Base-by-base conservation (phyloP, 1,140 invertebrate species). In the Heliothis subflexa region DNA sequence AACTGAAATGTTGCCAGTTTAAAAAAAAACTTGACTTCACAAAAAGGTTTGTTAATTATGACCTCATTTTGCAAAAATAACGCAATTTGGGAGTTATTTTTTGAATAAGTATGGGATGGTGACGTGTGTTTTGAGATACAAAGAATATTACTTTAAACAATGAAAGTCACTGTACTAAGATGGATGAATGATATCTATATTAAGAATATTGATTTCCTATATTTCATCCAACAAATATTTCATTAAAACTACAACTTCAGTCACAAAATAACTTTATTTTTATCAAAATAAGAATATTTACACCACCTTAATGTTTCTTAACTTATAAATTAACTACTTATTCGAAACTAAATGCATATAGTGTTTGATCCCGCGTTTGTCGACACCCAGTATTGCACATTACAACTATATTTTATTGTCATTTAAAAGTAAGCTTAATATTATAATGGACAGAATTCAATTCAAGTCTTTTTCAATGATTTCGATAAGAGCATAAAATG, bases 291-390 rank as follows among this genome's bases (percentile, higher is more conserved):
- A 82, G 81, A 68, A 78, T 93, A 91, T 92, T 91, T 91, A 92
- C 88, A 91, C 85, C 81, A 80, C 68, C 84, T 82, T 80, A 82
- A 72, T 78, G 71, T 78, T 80, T 40, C 33, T 79, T 64, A 80
- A 28, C 28, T 54, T 66, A 66, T 62, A 62, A 74, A 54, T 77
- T 68, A 77, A 66, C 25, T 77, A 77, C 74, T 68, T 66, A 77
- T 54, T 70, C 54, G 55, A 84, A 54, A 83, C 81, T 91, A 91
- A 93, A 93, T 91, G 90, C 91, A 90, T 85, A 83, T 86, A 82
- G 78, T 77, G 79, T 68, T 89, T 89, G 85, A 88, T 91, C 84
- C 83, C 85, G 79, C 85, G 74, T 86, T 85, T 84, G 68, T 73
- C 68, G 21, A 66, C 79, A 70, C 72, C 45, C 21, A 45, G 75